Evolutionary conservation across 37 sponge, comb jelly and placozoan genomes (phyloP).

Genomic region (Hexactinellida sp.): DNA sequence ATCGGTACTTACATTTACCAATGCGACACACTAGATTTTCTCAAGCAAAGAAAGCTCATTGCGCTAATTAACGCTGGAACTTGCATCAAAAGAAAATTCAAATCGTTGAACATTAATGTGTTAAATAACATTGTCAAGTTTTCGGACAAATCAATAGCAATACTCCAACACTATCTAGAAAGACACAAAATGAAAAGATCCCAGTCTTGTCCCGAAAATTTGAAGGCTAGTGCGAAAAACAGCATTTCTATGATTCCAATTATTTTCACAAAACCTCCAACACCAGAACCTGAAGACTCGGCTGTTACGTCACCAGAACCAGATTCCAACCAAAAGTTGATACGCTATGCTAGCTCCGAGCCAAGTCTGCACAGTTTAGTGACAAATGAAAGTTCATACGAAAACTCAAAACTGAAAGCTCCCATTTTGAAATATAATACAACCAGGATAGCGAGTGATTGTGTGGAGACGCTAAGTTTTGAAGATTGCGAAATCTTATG

Average conservation of each 20-base stretch:
- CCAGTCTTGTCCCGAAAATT: neutral
- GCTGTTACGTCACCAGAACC: neutral
- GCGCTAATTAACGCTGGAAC: neutral
- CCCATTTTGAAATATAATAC: neutral
- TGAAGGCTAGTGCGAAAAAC: neutral
- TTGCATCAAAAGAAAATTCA: neutral
- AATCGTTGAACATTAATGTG: neutral
- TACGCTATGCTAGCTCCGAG: neutral
- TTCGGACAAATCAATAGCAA: neutral
- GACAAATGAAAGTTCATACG: neutral
- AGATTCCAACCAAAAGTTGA: neutral
- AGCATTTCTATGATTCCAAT: neutral
- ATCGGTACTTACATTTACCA: conserved; percentile 5
- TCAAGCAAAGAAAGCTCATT: neutral
- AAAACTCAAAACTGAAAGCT: neutral
- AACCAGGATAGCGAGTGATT: neutral
- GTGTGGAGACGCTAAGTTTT: neutral
- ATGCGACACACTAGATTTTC: neutral
- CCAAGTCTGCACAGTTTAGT: neutral
- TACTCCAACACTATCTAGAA: neutral
- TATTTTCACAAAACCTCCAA: neutral
- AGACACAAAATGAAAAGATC: neutral
- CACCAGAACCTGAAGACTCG: neutral
- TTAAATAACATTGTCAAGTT: neutral
- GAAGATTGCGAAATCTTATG: neutral